Conservation (phyloP, 2,888 invertebrate genomes). For the Allophyes oxyacanthae region DNA sequence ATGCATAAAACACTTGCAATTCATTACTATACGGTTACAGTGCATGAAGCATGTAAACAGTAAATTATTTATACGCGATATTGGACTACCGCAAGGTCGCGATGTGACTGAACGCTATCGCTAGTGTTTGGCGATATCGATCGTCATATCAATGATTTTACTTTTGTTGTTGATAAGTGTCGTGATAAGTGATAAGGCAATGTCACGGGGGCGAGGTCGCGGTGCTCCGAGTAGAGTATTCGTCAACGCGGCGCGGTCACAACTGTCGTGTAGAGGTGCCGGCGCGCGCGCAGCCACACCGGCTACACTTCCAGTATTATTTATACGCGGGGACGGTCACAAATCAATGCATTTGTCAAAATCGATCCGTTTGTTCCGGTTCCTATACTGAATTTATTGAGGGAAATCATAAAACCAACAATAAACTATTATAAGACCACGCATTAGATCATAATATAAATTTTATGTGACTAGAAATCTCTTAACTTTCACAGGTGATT, state of each 20-base stretch:
- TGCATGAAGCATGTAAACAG: constrained; percentile 40
- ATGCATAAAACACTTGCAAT: constrained; percentile 67
- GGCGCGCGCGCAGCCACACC: constrained; percentile 77
- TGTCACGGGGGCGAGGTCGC: constrained; percentile 81
- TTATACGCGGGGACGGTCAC: constrained; percentile 74
- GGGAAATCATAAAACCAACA: constrained; percentile 33
- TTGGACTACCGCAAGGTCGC: constrained; percentile 64
- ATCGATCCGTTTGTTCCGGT: constrained; percentile 62
- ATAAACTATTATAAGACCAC: constrained; percentile 26
- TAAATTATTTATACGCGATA: constrained; percentile 32
- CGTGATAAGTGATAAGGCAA: constrained; percentile 81
- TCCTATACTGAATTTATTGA: constrained; percentile 46
- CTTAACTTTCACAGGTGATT: constrained; percentile 1
- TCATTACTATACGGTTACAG: constrained; percentile 34
- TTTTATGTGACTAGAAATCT: constrained; percentile 9
- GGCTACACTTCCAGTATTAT: constrained; percentile 75
- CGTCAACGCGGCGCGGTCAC: constrained; percentile 85
- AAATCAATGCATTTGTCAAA: constrained; percentile 76
- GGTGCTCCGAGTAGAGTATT: constrained; percentile 78
- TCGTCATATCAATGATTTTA: constrained; percentile 70
- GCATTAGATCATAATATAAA: constrained; percentile 8
- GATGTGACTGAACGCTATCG: constrained; percentile 58
- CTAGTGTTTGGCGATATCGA: constrained; percentile 52
- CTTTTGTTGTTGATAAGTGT: constrained; percentile 69
- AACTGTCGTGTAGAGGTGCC: constrained; percentile 79